Conservation (phyloP, 1,140 invertebrate genomes). For the Penaeus chinensis region DNA sequence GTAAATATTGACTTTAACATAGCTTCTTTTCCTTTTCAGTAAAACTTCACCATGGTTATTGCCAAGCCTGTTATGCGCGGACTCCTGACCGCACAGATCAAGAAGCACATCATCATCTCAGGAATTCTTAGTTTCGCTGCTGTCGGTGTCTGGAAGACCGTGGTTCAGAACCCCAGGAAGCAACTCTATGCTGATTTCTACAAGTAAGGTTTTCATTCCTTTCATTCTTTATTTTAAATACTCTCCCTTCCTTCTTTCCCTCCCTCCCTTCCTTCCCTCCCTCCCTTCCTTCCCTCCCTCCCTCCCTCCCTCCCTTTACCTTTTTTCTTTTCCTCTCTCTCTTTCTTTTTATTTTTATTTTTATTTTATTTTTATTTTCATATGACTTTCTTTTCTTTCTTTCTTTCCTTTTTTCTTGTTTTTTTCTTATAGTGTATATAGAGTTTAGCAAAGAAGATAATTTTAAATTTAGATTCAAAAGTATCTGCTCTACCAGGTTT, state of each 20-base stretch:
- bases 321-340: too few species aligned
- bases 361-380: too few species aligned
- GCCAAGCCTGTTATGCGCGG: slow-evolving; percentile 51
- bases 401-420: too few species aligned
- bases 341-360: too few species aligned
- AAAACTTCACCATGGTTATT: slow-evolving; percentile 22
- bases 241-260: not conserved
- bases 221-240: not conserved
- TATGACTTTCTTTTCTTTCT: too few species aligned
- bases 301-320: too few species aligned
- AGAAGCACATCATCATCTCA: slow-evolving; percentile 37
- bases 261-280: not conserved
- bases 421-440: too few species aligned
- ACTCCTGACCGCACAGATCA: slow-evolving; percentile 31
- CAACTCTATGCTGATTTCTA: slow-evolving; percentile 45
- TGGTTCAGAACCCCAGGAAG: slow-evolving; percentile 33
- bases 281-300: too few species aligned
- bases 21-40: not conserved
- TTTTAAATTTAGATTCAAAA: too few species aligned
- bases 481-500: too few species aligned
- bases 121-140: not conserved
- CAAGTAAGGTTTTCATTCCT: slow-evolving; percentile 3
- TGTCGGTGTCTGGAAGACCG: not conserved
- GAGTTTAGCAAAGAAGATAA: too few species aligned
- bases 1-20: not conserved